Conservation (phyloP, 2,113 vertebrate species). For the Amia ocellicauda region DNA sequence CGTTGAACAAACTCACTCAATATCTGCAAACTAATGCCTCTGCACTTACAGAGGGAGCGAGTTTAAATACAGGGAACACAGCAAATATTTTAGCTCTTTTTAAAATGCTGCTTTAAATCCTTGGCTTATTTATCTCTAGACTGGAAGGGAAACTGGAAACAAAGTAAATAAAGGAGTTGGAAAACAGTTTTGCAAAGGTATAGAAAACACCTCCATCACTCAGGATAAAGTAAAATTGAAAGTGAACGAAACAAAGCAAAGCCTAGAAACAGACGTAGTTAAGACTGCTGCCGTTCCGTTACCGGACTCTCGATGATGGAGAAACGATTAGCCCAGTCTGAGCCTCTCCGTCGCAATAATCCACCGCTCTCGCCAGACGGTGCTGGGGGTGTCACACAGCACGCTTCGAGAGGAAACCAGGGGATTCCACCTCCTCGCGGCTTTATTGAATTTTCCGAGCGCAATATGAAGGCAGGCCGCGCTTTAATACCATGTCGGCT, state of each 20-base stretch:
- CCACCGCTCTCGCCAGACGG: not conserved
- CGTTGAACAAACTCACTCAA: conserved; percentile 50
- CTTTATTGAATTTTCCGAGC: too few species aligned
- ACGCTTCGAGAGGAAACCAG: not conserved
- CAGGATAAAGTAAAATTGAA: too few species aligned
- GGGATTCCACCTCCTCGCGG: not conserved
- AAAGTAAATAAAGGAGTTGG: too few species aligned
- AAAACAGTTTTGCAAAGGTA: too few species aligned
- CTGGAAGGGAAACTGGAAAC: too few species aligned
- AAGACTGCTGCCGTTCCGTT: too few species aligned
- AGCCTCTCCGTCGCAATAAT: not conserved
- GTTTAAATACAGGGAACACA: conserved; percentile 8
- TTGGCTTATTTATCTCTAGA: too few species aligned
- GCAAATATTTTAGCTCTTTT: conserved; percentile 12
- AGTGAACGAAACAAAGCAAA: not conserved
- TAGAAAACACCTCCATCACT: too few species aligned
- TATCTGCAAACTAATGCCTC: conserved; percentile 42
- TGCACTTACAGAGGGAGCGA: conserved; percentile 43
- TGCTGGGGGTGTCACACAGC: not conserved
- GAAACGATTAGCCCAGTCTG: not conserved
- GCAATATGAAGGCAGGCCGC: too few species aligned
- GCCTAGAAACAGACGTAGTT: too few species aligned
- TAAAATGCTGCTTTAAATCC: not conserved
- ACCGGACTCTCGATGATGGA: not conserved
- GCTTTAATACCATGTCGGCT: not conserved